These are phyloP conservation scores for Centruroides vittatus DNA, from an alignment of 1,140 invertebrate species.

Conservation along the genomic window DNA sequence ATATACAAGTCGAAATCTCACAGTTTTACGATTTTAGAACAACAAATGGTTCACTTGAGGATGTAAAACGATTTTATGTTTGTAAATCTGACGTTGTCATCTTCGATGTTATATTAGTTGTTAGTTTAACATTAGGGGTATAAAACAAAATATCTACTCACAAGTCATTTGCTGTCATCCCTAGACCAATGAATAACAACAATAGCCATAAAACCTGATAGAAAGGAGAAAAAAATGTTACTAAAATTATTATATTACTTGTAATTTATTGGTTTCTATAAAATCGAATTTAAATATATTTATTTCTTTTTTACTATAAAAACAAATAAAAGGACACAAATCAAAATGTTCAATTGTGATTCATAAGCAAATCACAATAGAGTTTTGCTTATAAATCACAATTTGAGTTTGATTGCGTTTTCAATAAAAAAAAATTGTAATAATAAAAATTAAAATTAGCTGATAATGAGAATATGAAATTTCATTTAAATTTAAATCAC, in stretches of 20 bases:
- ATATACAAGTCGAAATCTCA: background rate
- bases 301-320: too few relatives aligned
- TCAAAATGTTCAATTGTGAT: too few relatives aligned
- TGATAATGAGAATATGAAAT: too few relatives aligned
- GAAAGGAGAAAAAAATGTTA: background rate
- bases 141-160: constrained; percentile 22
- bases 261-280: too few relatives aligned
- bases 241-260: too few relatives aligned
- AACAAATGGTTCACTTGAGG: background rate
- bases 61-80: background rate
- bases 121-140: background rate
- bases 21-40: background rate
- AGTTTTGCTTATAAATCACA: too few relatives aligned
- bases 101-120: background rate
- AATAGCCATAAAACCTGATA: constrained; percentile 37
- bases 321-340: too few relatives aligned
- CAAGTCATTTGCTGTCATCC: constrained; percentile 47
- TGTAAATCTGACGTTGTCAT: background rate
- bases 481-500: too few relatives aligned
- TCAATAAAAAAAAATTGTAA: too few relatives aligned
- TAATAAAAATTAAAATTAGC: too few relatives aligned
- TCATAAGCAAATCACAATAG: too few relatives aligned
- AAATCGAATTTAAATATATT: background rate
- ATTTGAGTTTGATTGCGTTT: too few relatives aligned
- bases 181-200: constrained; percentile 45